Percentiles rank a stretch among this genome's conserved stretches.
Conservation (phyloP, 2,888 invertebrate genomes). For the Idaea dimidiata region DNA sequence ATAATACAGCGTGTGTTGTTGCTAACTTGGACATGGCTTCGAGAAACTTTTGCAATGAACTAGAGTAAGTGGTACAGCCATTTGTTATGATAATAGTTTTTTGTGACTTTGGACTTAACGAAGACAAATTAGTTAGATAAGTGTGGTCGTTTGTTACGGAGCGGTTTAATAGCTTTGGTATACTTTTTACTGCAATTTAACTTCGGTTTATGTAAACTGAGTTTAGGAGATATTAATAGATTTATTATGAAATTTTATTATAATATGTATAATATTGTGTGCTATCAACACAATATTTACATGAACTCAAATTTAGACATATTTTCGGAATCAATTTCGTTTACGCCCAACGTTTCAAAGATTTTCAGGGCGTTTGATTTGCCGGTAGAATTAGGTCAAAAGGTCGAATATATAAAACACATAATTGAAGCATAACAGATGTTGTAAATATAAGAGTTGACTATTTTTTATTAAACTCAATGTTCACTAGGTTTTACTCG, state of each 20-base stretch:
- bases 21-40: constrained; percentile 47
- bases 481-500: too few relatives aligned
- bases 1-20: constrained; percentile 34
- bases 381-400: too few relatives aligned
- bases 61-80: constrained; percentile 33
- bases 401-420: too few relatives aligned
- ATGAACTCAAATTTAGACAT: too few relatives aligned
- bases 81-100: constrained; percentile 10
- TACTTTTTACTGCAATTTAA: background rate
- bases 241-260: background rate
- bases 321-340: too few relatives aligned
- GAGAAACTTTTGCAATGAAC: constrained; percentile 37
- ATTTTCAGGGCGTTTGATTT: too few relatives aligned
- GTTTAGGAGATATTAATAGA: background rate
- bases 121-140: constrained; percentile 1
- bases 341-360: too few relatives aligned
- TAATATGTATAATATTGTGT: too few relatives aligned
- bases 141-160: background rate
- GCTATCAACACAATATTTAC: too few relatives aligned
- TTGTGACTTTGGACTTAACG: constrained; percentile 5
- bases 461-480: too few relatives aligned
- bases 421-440: too few relatives aligned
- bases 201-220: background rate
- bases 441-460: too few relatives aligned
- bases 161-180: background rate